A percentile compares a stretch with the other conserved stretches of the same genome.
These are phyloP conservation scores for Dynastes tityus DNA, from an alignment of 2,888 invertebrate genomes.

Conservation along the genomic window DNA sequence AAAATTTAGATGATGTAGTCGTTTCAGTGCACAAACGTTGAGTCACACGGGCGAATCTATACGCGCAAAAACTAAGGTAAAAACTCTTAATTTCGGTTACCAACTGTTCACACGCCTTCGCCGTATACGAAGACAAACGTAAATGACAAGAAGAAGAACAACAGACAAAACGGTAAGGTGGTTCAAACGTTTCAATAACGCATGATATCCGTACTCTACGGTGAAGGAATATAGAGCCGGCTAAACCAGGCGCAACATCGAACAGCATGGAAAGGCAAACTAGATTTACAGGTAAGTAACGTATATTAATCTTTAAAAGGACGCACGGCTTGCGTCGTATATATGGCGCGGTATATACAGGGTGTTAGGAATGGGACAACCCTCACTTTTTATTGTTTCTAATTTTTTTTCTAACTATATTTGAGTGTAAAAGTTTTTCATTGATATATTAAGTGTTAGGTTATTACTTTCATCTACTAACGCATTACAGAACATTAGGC, in stretches of 20 bases:
- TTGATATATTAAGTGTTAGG: no score
- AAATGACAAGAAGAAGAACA: background rate
- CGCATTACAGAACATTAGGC: no score
- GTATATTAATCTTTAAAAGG: conserved; percentile 2
- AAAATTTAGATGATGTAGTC: conserved; percentile 34
- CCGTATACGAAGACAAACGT: background rate
- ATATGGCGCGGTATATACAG: no score
- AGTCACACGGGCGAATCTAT: no score
- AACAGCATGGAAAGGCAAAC: conserved; percentile 37
- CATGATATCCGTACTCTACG: background rate
- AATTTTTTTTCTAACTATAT: no score
- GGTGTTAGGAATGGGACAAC: no score
- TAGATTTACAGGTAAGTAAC: conserved; percentile 25
- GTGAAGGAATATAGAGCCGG: background rate
- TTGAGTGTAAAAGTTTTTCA: no score
- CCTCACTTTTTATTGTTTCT: no score
- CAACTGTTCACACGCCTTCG: background rate
- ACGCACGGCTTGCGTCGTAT: background rate
- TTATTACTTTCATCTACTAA: no score
- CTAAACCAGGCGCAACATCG: background rate
- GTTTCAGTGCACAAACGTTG: no score
- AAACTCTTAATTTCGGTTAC: conserved; percentile 2
- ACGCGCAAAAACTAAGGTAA: conserved; percentile 6
- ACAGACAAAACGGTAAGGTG: background rate
- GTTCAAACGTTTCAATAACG: background rate